Evolutionary conservation across 2,888 invertebrate species (phyloP).

Genomic region (Synanthedon tipuliformis): DNA sequence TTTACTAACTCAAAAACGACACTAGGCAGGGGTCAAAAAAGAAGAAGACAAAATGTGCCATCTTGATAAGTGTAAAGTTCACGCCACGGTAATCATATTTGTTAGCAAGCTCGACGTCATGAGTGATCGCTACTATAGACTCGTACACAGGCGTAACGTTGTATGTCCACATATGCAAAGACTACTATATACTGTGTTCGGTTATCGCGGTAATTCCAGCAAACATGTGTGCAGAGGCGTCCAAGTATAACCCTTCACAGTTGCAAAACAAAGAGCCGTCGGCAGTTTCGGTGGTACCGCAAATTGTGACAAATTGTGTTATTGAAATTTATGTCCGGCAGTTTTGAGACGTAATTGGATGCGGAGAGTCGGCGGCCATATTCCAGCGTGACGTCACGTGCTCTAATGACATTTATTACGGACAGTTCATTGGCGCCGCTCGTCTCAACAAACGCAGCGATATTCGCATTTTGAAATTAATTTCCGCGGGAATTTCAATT

Average conservation of each 20-base stretch:
- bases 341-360: conserved; percentile 62
- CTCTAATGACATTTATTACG: conserved; percentile 60
- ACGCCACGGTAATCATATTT: too few species aligned
- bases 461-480: conserved; percentile 48
- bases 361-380: conserved; percentile 45
- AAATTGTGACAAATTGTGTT: conserved; percentile 61
- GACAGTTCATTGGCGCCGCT: conserved; percentile 52
- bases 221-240: conserved; percentile 12
- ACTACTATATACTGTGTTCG: too few species aligned
- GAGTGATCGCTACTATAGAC: too few species aligned
- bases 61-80: too few species aligned
- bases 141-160: too few species aligned
- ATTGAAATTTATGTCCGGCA: conserved; percentile 62
- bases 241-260: conserved; percentile 21
- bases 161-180: too few species aligned
- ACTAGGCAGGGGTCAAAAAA: too few species aligned
- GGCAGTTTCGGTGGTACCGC: conserved; percentile 32
- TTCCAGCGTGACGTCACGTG: conserved; percentile 51
- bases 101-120: too few species aligned
- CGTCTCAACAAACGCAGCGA: conserved; percentile 34
- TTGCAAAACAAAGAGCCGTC: conserved; percentile 38
- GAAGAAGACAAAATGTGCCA: too few species aligned
- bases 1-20: too few species aligned
- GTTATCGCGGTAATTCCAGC: not conserved
- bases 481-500: conserved; percentile 40